Evolutionary conservation across 1,140 invertebrate genomes (phyloP).

Genomic region (Macrobrachium rosenbergii): DNA sequence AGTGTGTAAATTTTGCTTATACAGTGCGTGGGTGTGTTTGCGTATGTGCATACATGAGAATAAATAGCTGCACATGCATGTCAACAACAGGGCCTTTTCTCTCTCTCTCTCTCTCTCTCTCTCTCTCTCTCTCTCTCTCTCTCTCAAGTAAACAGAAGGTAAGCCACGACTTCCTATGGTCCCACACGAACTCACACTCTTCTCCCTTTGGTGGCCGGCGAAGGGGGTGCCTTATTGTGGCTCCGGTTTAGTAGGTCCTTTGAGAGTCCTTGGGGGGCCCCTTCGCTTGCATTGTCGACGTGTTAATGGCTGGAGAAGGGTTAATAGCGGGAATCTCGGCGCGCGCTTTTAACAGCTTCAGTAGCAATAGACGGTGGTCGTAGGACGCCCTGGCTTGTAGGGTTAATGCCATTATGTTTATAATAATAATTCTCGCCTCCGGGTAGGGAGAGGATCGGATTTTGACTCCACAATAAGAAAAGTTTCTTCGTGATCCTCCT

Average conservation of each 20-base stretch:
- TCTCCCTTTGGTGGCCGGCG: conserved; percentile 24
- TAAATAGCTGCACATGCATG: no score
- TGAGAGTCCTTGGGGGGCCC: conserved; percentile 39
- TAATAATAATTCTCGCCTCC: no score
- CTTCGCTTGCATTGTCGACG: conserved; percentile 53
- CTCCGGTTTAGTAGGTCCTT: conserved; percentile 14
- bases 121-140: conserved; percentile 38
- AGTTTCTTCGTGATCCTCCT: no score
- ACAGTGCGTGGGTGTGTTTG: conserved; percentile 9
- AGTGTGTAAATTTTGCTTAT: no score
- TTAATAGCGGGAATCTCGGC: conserved; percentile 7
- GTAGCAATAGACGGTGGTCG: no score
- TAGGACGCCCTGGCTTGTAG: no score
- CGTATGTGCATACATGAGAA: neutral
- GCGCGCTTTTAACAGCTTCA: no score
- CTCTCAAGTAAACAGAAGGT: conserved; percentile 26
- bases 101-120: conserved; percentile 35
- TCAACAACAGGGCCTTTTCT: neutral
- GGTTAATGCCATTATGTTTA: no score
- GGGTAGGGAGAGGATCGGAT: no score
- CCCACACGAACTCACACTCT: neutral
- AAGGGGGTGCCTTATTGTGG: conserved; percentile 46
- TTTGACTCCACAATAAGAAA: no score
- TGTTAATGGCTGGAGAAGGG: conserved; percentile 57
- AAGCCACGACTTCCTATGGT: neutral